Conservation (phyloP, 1,140 invertebrate genomes). For the Listronotus oregonensis region DNA sequence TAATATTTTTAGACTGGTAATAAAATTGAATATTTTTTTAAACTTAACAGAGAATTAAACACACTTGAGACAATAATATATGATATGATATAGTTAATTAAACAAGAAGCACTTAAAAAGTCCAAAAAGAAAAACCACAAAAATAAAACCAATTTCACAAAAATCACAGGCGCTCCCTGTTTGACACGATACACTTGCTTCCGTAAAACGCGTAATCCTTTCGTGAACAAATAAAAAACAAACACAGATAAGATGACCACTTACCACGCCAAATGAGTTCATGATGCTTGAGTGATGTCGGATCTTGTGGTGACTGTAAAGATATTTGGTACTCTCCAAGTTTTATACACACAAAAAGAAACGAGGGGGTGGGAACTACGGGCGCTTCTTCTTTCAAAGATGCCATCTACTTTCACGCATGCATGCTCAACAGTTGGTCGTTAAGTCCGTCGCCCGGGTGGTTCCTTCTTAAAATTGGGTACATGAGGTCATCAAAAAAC, state of each 20-base stretch:
- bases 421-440: slow-evolving; percentile 7
- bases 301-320: slow-evolving; percentile 54
- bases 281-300: slow-evolving; percentile 55
- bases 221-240: not conserved
- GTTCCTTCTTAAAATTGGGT: slow-evolving; percentile 26
- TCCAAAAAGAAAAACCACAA: slow-evolving; percentile 1
- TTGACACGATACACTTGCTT: not conserved
- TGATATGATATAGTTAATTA: too few species aligned
- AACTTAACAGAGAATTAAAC: too few species aligned
- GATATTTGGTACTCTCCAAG: slow-evolving; percentile 39
- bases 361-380: slow-evolving; percentile 47
- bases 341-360: slow-evolving; percentile 48
- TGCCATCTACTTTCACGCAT: slow-evolving; percentile 49
- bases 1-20: too few species aligned
- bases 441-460: slow-evolving; percentile 14
- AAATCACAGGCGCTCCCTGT: not conserved
- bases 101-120: not conserved
- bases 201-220: slow-evolving; percentile 2
- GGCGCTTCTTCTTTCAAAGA: slow-evolving; percentile 43
- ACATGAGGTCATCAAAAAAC: slow-evolving; percentile 14
- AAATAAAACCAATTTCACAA: slow-evolving; percentile 9
- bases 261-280: slow-evolving; percentile 56
- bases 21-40: too few species aligned
- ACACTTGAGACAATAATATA: too few species aligned
- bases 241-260: slow-evolving; percentile 30